Evolutionary conservation across 2,797 vertebrate genomes (phyloP), one percentile per base, ranked within the genome.

Genomic region (Hapalemur alaotrensis): DNA sequence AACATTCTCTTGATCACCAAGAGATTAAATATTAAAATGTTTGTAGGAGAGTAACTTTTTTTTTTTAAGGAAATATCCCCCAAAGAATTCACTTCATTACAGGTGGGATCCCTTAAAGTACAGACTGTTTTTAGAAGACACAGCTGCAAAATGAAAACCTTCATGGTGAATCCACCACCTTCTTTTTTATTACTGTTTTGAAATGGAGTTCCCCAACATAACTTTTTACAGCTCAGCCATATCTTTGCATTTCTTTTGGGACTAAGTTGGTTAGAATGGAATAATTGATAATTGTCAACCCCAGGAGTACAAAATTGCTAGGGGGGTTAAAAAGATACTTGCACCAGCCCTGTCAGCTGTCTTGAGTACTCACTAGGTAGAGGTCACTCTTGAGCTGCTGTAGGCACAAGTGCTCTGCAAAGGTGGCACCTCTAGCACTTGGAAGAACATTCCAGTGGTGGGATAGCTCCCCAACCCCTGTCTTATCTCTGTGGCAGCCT

Each of bases 1-100:
- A 80, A 78, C 69, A 82, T 73, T 88, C n/a, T 41, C 32, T 94
- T 91, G 43, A 65, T 67, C 32, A 43, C 57, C 43, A 73, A 88
- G 89, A 83, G 18, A 94, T 86, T 89, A 63, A 87, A 28, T 88
- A 81, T 95, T 95, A 82, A 93, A 91, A 80, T 82, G 30, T 87
- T 87, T 89, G 30, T 80, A 59, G 48, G 54, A 46, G 12, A 72
- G 30, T 78, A 87, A 22, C 28, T 93, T 86, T 94, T 73, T 89
- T 23, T 90, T 87, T 91, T 89, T 88, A 84, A 87, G 92, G 59
- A 94, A 94, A 30, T 88, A n/a, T 18, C 13, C 38, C 63, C 28
- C 7, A 69, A 67, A 88, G 70, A 95, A 78, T 85, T 91, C 38
- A 70, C 35, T 67, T 91, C 41, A 76, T 95, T 89, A 75, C 4